These are phyloP conservation scores for Orgyia antiqua DNA, from an alignment of 2,888 invertebrate species.

Conservation along the genomic window DNA sequence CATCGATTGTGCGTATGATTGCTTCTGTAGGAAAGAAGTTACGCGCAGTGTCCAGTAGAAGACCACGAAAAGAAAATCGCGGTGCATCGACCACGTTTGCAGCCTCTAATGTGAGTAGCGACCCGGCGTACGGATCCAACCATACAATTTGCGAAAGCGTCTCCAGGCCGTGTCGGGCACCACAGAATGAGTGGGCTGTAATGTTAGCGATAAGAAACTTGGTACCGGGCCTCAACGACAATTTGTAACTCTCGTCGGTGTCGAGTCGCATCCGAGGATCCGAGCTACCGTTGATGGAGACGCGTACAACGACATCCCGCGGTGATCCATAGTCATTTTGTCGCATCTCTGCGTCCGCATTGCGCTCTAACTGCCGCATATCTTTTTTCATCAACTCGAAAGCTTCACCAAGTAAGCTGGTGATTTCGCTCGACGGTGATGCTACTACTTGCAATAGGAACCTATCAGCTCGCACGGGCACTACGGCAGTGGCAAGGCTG, in stretches of 20 bases:
- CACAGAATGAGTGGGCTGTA: slow-evolving; percentile 83
- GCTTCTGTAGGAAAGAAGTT: slow-evolving; percentile 89
- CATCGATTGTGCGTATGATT: slow-evolving; percentile 86
- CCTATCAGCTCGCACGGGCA: slow-evolving; percentile 75
- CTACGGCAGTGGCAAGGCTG: slow-evolving; percentile 80
- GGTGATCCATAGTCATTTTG: slow-evolving; percentile 47
- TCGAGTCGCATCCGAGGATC: slow-evolving; percentile 80
- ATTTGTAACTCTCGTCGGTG: slow-evolving; percentile 86
- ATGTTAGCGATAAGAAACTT: slow-evolving; percentile 79
- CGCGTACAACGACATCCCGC: slow-evolving; percentile 64
- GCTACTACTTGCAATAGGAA: slow-evolving; percentile 63
- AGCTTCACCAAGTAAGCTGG: slow-evolving; percentile 65
- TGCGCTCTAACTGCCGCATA: slow-evolving; percentile 63
- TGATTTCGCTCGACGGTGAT: slow-evolving; percentile 53
- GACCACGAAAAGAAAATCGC: slow-evolving; percentile 85
- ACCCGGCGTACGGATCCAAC: slow-evolving; percentile 83
- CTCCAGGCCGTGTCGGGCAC: slow-evolving; percentile 87
- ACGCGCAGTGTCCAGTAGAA: slow-evolving; percentile 93
- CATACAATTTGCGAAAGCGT: slow-evolving; percentile 89
- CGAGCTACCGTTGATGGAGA: slow-evolving; percentile 72
- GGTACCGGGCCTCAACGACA: slow-evolving; percentile 75
- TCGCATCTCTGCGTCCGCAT: slow-evolving; percentile 37
- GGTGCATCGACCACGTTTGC: slow-evolving; percentile 88
- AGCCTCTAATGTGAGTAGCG: slow-evolving; percentile 81
- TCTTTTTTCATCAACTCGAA: slow-evolving; percentile 73